Evolutionary conservation across 2,113 vertebrate genomes (phyloP).

Genomic region (Oceanites oceanicus): DNA sequence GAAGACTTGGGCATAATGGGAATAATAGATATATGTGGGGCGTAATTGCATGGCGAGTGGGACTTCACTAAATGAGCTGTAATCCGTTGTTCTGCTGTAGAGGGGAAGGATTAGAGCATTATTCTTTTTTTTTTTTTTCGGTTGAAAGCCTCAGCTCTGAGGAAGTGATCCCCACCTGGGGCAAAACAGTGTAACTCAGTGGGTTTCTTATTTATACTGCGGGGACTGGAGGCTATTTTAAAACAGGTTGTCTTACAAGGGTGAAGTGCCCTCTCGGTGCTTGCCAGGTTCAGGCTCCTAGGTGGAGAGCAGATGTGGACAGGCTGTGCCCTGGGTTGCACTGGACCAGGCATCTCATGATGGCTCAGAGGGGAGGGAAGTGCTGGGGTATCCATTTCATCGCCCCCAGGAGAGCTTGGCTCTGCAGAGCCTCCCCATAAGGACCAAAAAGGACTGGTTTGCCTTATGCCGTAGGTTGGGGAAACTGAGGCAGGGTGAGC

Average conservation of each 20-base stretch:
- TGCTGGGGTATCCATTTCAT: not conserved
- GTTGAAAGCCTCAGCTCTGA: not conserved
- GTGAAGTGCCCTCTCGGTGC: fast-evolving
- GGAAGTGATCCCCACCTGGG: not conserved
- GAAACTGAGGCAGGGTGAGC: not conserved
- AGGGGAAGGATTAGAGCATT: not conserved
- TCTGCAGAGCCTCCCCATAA: fast-evolving
- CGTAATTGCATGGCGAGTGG: not conserved
- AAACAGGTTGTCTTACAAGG: not conserved
- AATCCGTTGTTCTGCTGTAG: not conserved
- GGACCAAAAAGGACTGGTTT: not conserved
- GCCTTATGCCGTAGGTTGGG: not conserved
- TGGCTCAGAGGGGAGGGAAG: not conserved
- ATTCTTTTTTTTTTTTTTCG: not conserved
- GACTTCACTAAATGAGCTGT: not conserved
- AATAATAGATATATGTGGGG: fast-evolving
- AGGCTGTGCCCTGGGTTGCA: not conserved
- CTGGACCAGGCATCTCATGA: fast-evolving
- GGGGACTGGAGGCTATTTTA: not conserved
- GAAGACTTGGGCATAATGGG: not conserved
- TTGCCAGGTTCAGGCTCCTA: too few relatives aligned
- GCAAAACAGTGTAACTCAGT: fast-evolving
- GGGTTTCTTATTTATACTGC: not conserved
- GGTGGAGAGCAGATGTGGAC: not conserved
- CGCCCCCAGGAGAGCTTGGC: not conserved